Conservation (phyloP, 2,113 vertebrate species). For the Thunnus maccoyii region DNA sequence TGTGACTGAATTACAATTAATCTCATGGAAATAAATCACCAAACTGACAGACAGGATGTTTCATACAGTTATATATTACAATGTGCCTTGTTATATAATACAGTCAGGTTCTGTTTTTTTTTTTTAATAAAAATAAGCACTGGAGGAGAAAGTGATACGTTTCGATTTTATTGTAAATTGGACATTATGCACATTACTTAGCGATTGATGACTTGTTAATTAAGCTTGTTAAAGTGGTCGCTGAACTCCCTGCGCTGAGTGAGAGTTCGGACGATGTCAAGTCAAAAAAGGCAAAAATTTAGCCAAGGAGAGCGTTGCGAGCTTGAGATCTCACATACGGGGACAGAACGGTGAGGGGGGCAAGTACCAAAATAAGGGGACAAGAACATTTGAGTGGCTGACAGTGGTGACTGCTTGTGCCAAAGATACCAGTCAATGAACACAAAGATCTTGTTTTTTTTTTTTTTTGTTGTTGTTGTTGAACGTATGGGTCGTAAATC, state of each 20-base stretch:
- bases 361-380: constrained; percentile 68
- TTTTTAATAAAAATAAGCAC: constrained; percentile 89
- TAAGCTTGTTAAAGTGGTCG: constrained; percentile 70
- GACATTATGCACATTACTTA: constrained; percentile 81
- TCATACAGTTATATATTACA: constrained; percentile 97
- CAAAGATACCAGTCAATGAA: constrained; percentile 64
- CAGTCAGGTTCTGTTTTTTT: constrained; percentile 87
- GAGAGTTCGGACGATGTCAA: constrained; percentile 50
- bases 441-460: constrained; percentile 30
- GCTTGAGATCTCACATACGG: constrained; percentile 39
- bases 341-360: constrained; percentile 36
- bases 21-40: constrained; percentile 89
- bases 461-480: background rate
- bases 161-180: constrained; percentile 84
- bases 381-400: constrained; percentile 59
- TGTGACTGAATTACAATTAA: constrained; percentile 94
- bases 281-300: constrained; percentile 49
- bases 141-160: constrained; percentile 78
- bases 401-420: constrained; percentile 64
- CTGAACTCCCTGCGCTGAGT: constrained; percentile 50
- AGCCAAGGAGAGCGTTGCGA: constrained; percentile 49
- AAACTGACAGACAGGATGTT: constrained; percentile 91
- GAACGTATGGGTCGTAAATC: constrained; percentile 50
- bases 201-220: constrained; percentile 76
- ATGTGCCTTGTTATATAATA: constrained; percentile 95